Conservation (phyloP, 2,797 vertebrate species). For the Nyctalus aviator region DNA sequence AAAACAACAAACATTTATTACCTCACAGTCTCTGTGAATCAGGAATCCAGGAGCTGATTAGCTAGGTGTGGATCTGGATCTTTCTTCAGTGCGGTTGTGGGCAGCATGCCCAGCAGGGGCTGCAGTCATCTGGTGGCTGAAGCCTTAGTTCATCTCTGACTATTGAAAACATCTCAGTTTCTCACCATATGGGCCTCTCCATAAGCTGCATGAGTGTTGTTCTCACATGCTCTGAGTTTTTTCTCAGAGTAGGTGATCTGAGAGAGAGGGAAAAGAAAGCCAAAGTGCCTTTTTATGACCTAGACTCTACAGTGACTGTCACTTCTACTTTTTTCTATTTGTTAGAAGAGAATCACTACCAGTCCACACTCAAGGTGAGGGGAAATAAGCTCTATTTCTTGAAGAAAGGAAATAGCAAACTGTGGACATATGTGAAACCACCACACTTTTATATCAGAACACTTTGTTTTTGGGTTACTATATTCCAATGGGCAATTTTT, state of each 20-base stretch:
- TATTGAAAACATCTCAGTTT: background rate
- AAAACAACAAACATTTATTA: no score
- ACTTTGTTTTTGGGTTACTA: background rate
- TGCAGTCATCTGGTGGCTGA: background rate
- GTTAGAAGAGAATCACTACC: background rate
- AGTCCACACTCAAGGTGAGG: background rate
- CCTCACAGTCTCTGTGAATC: no score
- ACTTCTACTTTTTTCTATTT: background rate
- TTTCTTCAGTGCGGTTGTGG: background rate
- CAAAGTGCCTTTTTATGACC: conserved; percentile 27
- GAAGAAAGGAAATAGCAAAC: background rate
- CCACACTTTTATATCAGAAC: background rate
- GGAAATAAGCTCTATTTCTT: background rate
- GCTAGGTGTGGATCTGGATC: background rate
- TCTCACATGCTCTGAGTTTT: background rate
- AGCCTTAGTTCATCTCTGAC: background rate
- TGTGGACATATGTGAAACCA: background rate
- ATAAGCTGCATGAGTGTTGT: background rate
- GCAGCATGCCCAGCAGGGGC: background rate
- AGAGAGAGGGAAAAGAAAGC: background rate
- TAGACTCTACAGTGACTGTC: background rate
- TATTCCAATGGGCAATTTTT: no score
- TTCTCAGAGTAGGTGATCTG: background rate
- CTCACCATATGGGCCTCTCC: background rate
- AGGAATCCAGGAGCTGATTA: background rate